Evolutionary conservation across 2,113 vertebrate species (phyloP).

Genomic region (Bungarus multicinctus): DNA sequence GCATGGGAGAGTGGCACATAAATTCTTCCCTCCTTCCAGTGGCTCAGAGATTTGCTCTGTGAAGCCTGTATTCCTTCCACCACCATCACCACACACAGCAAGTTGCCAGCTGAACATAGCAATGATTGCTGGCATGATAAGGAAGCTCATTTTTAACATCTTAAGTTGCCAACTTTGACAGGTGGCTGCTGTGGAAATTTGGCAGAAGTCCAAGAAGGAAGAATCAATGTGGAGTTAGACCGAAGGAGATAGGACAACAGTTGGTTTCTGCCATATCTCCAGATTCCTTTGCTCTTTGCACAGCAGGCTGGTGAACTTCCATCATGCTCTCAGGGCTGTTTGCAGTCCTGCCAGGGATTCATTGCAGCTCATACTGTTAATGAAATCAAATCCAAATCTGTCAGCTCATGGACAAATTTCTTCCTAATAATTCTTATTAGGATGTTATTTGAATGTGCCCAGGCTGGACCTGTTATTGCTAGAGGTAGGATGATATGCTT

Average conservation of each 20-base stretch:
- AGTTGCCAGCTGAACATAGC: neutral
- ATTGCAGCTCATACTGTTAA: neutral
- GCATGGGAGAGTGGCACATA: neutral
- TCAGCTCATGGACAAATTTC: neutral
- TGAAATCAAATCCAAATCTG: neutral
- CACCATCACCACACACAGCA: neutral
- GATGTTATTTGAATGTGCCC: neutral
- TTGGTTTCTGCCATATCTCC: neutral
- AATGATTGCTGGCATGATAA: neutral
- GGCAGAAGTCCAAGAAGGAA: neutral
- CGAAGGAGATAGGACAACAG: neutral
- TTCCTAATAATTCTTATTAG: neutral
- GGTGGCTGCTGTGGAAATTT: neutral
- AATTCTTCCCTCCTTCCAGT: neutral
- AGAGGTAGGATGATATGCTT: accelerated
- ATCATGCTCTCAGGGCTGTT: neutral
- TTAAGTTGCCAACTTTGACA: neutral
- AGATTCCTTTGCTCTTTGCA: neutral
- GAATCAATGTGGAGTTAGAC: neutral
- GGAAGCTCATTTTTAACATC: neutral
- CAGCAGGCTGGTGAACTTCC: neutral
- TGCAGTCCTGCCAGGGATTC: neutral
- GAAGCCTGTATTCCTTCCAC: neutral
- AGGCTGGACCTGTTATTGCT: neutral
- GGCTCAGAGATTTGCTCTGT: neutral